phyloP scores from a whole-genome alignment of 2,113 vertebrate genomes.

The Nothobranchius furzeri region DNA sequence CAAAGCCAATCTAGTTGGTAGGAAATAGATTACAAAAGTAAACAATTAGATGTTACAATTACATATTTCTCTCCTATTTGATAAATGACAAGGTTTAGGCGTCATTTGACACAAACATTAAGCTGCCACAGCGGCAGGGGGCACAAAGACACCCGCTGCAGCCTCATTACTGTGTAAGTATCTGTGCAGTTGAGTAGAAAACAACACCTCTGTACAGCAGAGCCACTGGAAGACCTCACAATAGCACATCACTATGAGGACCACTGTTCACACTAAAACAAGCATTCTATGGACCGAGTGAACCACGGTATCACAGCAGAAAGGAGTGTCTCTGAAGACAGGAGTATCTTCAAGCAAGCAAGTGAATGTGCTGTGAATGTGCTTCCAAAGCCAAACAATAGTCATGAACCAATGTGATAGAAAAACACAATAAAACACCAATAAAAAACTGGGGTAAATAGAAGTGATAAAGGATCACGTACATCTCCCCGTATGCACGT shows the following conservation, averaged over 20 bases:
- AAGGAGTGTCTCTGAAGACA: conserved; percentile 22
- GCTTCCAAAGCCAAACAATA: conserved; percentile 16
- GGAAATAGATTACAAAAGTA: conserved; percentile 70
- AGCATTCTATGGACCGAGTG: conserved; percentile 52
- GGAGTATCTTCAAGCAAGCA: conserved; percentile 45
- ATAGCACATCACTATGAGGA: conserved; percentile 67
- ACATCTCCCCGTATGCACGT: conserved; percentile 90
- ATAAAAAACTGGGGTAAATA: neutral
- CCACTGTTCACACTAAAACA: conserved; percentile 68
- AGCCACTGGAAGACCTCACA: conserved; percentile 73
- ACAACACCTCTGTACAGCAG: conserved; percentile 64
- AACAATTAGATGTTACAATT: conserved; percentile 45
- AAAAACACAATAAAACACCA: neutral
- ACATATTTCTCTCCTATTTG: conserved; percentile 7
- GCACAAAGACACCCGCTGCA: conserved; percentile 19
- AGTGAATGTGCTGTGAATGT: conserved; percentile 9
- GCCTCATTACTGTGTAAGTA: conserved; percentile 35
- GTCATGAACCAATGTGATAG: conserved; percentile 1
- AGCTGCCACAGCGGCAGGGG: conserved; percentile 58
- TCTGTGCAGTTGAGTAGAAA: conserved; percentile 66
- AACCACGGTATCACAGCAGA: conserved; percentile 12
- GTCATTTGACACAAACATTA: conserved; percentile 61
- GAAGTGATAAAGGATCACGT: conserved; percentile 64
- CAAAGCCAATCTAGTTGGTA: conserved; percentile 33
- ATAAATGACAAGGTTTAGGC: conserved; percentile 40